Conservation (phyloP, 2,113 vertebrate genomes). For the Hemichromis elongatus region DNA sequence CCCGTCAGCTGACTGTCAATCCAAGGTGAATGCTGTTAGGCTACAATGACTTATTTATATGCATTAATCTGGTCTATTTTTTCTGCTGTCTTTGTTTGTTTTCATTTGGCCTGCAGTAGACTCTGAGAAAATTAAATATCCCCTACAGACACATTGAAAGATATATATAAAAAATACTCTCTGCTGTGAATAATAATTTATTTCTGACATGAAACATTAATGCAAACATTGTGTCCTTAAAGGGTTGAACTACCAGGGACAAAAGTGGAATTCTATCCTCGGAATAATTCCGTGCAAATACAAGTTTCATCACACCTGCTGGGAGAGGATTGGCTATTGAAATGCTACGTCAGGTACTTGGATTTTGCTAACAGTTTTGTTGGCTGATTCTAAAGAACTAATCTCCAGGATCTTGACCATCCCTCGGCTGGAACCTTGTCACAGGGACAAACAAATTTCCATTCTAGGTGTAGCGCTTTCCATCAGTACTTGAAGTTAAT, state of each 20-base stretch:
- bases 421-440: not conserved
- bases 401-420: not conserved
- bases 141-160: not conserved
- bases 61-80: not conserved
- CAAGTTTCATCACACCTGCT: not conserved
- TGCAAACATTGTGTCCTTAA: not conserved
- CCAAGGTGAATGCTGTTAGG: not conserved
- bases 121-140: not conserved
- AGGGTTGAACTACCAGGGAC: not conserved
- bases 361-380: not conserved
- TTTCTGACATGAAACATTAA: not conserved
- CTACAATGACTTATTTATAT: not conserved
- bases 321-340: not conserved
- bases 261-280: not conserved
- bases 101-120: not conserved
- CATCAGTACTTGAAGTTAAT: conserved; percentile 14
- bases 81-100: not conserved
- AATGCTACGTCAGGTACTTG: not conserved
- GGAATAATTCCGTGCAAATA: not conserved
- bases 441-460: not conserved
- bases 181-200: not conserved
- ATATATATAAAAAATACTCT: not conserved
- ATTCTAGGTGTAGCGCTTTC: not conserved
- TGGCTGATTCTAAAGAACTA: not conserved
- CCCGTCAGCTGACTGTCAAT: not conserved